Base-by-base conservation (phyloP, 2,113 vertebrate species). In the Choloepus hoffmanni region DNA sequence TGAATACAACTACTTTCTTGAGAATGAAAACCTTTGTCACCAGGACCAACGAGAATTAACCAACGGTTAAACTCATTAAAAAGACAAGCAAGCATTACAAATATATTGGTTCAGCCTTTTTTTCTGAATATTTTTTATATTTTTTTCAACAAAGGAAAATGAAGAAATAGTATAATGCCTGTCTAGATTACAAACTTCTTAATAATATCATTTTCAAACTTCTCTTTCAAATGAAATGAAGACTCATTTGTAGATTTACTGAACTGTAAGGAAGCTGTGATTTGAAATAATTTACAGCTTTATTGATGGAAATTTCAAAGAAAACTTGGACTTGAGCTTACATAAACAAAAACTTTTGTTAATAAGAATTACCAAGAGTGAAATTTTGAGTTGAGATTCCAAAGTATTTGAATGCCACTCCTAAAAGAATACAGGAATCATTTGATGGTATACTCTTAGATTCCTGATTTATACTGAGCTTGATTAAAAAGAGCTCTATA, bases 11-110 rank as follows among this genome's bases (percentile, higher is more conserved):
- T 84, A 36, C 87, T 96, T 96, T 81, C 78, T 85, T 79, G 72
- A 24, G 60, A 95, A 67, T 93, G 67, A 45, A 94, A 97, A 94
- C 73, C 85, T 97, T 95, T 94, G 50, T 85, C 58, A 93, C 60
- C 45, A 85, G n/a, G 45, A 93, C 83, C 86, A 87, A 90, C 40
- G 88, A 55, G 70, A 96, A 86, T 88, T 83, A 85, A 90, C 84
- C 81, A 93, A 4, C 85, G 58, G 67, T 33, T 89, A 94, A 95
- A 36, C 87, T 92, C 50, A 74, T 92, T 87, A 62, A 77, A 84
- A 92, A 88, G 48, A 90, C 53, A 97, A 79, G 26, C 33, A 55
- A 74, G n/a, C 62, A 89, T 68, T 94, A 95, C 14, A 36, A 70
- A 12, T 45, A 26, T 72, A 95, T 83, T 73, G 83, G 85, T 50